Evolutionary conservation across 2,113 vertebrate genomes (phyloP).

Genomic region (Solenodon paradoxus): DNA sequence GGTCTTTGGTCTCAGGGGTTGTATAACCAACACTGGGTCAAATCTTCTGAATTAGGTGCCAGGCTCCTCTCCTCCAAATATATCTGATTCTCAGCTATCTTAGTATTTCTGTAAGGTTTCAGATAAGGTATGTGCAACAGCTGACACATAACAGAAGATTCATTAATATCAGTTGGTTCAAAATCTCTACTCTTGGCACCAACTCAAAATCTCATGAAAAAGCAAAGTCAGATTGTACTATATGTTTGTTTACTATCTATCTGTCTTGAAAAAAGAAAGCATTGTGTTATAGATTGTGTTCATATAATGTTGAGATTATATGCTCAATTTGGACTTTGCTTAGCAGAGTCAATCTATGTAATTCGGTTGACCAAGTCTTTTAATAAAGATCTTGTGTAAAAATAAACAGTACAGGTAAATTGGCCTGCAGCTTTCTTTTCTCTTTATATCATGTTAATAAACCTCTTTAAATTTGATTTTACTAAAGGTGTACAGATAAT

Average conservation of each 20-base stretch:
- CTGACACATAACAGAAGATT: neutral
- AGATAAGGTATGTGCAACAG: neutral
- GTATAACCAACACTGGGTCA: neutral
- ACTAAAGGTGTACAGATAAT: neutral
- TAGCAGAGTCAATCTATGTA: neutral
- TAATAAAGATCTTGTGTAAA: neutral
- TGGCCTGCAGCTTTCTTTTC: neutral
- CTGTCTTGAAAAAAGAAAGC: neutral
- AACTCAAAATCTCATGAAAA: neutral
- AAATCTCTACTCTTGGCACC: neutral
- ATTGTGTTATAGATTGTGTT: neutral
- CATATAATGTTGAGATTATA: neutral
- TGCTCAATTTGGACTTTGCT: neutral
- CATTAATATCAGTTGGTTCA: neutral
- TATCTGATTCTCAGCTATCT: neutral
- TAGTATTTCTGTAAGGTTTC: neutral
- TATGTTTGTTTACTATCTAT: neutral
- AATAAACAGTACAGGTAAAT: neutral
- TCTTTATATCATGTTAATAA: neutral
- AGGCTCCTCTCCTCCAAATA: neutral
- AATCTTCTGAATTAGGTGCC: neutral
- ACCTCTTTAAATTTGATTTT: neutral
- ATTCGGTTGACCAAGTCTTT: neutral
- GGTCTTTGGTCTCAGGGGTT: neutral
- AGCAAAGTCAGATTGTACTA: neutral